phyloP scores from a whole-genome alignment of 2,888 invertebrate genomes.

The Pristionchus mayeri region DNA sequence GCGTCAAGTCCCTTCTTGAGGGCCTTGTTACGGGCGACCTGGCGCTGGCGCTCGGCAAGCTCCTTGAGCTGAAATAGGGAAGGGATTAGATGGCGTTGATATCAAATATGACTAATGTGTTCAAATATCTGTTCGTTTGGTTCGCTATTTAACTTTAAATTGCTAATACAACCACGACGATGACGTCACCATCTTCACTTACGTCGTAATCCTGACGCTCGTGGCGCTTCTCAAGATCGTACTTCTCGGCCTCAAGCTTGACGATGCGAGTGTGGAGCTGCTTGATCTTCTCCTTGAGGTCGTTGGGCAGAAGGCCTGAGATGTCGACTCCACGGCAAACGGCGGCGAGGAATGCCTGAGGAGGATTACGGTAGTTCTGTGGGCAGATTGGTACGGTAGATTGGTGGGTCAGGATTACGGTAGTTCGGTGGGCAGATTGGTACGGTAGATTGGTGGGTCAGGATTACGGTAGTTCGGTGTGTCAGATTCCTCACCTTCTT shows the following conservation, averaged over 20 bases:
- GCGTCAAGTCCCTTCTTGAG: slow-evolving; percentile 75
- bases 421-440: neutral
- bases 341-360: slow-evolving; percentile 66
- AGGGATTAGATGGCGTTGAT: neutral
- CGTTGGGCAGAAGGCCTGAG: slow-evolving; percentile 73
- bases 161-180: neutral
- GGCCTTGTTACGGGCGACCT: slow-evolving; percentile 75
- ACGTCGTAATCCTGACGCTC: slow-evolving; percentile 76
- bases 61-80: slow-evolving; percentile 70
- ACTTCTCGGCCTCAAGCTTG: slow-evolving; percentile 75
- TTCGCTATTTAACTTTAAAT: no score
- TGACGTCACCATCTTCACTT: slow-evolving; percentile 39
- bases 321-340: slow-evolving; percentile 72
- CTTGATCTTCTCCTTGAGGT: slow-evolving; percentile 75
- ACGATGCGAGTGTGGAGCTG: slow-evolving; percentile 72
- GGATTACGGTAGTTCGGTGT: no score
- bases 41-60: slow-evolving; percentile 74
- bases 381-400: no score
- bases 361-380: neutral
- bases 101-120: no score
- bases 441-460: no score
- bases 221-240: slow-evolving; percentile 76
- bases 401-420: neutral
- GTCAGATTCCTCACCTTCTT: slow-evolving; percentile 55
- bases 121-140: no score